Evolutionary conservation across 2,888 invertebrate genomes (phyloP).

Genomic region (Apamea crenata): DNA sequence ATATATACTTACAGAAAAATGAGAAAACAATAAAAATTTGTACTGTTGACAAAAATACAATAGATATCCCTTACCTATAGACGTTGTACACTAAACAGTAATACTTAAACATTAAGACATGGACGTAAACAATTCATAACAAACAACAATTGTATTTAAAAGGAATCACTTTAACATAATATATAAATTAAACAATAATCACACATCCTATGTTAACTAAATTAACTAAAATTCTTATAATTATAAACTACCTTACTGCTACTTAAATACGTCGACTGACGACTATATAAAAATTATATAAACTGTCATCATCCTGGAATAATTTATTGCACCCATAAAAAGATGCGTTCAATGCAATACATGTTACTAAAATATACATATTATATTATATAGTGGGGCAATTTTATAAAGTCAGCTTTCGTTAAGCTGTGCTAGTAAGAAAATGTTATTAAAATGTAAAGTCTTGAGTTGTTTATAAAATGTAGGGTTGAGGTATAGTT

Average conservation of each 20-base stretch:
- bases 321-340: conserved; percentile 34
- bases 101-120: conserved; percentile 57
- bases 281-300: conserved; percentile 45
- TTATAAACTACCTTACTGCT: conserved; percentile 47
- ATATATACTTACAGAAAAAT: conserved; percentile 34
- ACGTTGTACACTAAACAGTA: conserved; percentile 52
- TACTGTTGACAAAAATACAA: conserved; percentile 58
- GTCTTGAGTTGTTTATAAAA: conserved; percentile 24
- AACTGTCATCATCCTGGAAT: conserved; percentile 35
- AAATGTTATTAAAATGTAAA: not conserved
- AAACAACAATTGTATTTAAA: conserved; percentile 51
- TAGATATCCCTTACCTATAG: conserved; percentile 30
- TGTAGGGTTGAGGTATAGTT: conserved; percentile 20
- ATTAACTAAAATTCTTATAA: conserved; percentile 44
- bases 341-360: conserved; percentile 40
- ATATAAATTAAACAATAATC: conserved; percentile 40
- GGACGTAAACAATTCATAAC: conserved; percentile 59
- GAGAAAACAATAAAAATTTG: conserved; percentile 49
- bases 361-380: conserved; percentile 52
- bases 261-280: conserved; percentile 50
- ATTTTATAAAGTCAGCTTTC: conserved; percentile 19
- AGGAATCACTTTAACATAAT: conserved; percentile 46
- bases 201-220: conserved; percentile 32
- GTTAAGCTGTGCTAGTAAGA: conserved; percentile 7
- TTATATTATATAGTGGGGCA: conserved; percentile 24